phyloP scores from a whole-genome alignment of 2,113 vertebrate genomes.

The Hirundichthys speculiger region DNA sequence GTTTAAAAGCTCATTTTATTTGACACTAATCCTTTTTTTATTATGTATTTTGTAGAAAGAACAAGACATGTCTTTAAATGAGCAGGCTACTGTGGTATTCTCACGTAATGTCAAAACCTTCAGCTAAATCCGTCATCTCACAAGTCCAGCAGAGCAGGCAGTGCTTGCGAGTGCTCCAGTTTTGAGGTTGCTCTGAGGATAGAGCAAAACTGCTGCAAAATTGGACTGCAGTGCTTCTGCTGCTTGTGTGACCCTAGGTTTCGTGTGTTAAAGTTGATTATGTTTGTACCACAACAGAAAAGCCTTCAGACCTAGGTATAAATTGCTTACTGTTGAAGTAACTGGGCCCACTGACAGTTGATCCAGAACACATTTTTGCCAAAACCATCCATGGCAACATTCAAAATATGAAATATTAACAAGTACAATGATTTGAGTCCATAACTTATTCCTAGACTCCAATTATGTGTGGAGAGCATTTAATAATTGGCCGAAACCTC shows the following conservation, averaged over 20 bases:
- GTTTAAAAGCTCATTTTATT: no score
- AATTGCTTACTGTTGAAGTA: slow-evolving; percentile 54
- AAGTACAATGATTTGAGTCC: slow-evolving; percentile 54
- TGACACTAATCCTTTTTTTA: no score
- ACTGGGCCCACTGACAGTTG: slow-evolving; percentile 54
- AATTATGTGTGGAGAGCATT: slow-evolving; percentile 62
- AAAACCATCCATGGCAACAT: slow-evolving; percentile 55
- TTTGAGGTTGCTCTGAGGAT: no score
- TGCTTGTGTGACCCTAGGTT: neutral
- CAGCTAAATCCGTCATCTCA: no score
- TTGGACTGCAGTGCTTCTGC: no score
- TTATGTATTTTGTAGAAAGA: no score
- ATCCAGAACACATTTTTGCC: slow-evolving; percentile 40
- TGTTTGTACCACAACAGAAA: slow-evolving; percentile 30
- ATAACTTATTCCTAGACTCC: slow-evolving; percentile 60
- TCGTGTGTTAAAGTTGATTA: slow-evolving; percentile 35
- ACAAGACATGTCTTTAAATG: no score
- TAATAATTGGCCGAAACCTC: slow-evolving; percentile 67
- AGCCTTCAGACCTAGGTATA: slow-evolving; percentile 43
- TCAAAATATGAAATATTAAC: slow-evolving; percentile 76
- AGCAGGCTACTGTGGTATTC: no score
- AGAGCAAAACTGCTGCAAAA: no score
- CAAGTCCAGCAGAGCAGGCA: no score
- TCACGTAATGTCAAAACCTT: no score
- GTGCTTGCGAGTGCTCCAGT: no score